Percentiles rank a stretch among this genome's conserved stretches.
Evolutionary conservation across 2,888 invertebrate genomes (phyloP).

Genomic region (Drosophila neutralis): DNA sequence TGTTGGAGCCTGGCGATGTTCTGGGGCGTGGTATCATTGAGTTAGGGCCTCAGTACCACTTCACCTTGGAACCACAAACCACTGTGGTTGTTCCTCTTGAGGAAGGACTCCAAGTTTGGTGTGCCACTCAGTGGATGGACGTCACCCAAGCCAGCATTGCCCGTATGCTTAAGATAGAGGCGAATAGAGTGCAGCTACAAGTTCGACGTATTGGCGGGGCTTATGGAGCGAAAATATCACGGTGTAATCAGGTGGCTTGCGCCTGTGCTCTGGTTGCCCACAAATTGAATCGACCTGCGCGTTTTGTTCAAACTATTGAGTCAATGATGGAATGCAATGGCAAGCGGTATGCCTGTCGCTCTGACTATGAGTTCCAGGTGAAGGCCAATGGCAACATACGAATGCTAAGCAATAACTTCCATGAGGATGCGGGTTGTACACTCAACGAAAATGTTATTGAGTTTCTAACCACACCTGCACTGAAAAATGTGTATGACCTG

Average conservation of each 20-base stretch:
- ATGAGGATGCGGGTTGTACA: conserved; percentile 86
- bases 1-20: conserved; percentile 52
- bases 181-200: conserved; percentile 89
- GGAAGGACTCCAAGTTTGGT: conserved; percentile 89
- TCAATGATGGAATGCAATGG: conserved; percentile 90
- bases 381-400: conserved; percentile 88
- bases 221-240: conserved; percentile 91
- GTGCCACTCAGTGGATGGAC: conserved; percentile 89
- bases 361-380: conserved; percentile 88
- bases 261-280: conserved; percentile 90
- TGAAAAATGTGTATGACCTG: conserved; percentile 88
- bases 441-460: conserved; percentile 86
- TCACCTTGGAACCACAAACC: conserved; percentile 90
- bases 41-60: conserved; percentile 89
- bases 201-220: conserved; percentile 92
- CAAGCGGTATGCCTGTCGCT: conserved; percentile 87
- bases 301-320: conserved; percentile 89
- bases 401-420: conserved; percentile 87
- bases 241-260: conserved; percentile 87
- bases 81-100: conserved; percentile 89
- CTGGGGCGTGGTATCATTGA: conserved; percentile 85
- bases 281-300: conserved; percentile 87
- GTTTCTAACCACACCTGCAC: conserved; percentile 61
- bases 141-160: conserved; percentile 87
- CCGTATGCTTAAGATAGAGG: conserved; percentile 84